Conservation (phyloP, 2,113 vertebrate species). For the Hyperopisus bebe region DNA sequence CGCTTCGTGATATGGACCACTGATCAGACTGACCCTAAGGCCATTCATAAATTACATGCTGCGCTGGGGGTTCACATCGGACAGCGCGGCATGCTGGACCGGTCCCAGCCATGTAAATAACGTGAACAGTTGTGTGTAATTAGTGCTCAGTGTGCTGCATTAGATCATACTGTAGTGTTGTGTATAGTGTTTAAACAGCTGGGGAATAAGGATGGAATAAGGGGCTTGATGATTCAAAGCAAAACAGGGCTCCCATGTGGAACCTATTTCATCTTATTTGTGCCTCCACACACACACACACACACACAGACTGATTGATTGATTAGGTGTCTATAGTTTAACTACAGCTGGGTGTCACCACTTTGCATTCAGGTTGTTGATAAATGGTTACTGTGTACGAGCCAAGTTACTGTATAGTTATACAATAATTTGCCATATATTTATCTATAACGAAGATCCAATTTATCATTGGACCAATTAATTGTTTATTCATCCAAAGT, state of each 20-base stretch:
- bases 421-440: not conserved
- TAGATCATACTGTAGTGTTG: not conserved
- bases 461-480: too few species aligned
- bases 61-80: not conserved
- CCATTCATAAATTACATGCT: too few species aligned
- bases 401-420: not conserved
- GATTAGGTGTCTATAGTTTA: not conserved
- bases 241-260: too few species aligned
- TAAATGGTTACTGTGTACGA: not conserved
- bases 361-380: not conserved
- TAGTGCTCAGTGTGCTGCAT: not conserved
- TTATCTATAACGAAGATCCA: not conserved
- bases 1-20: not conserved
- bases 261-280: not conserved
- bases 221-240: too few species aligned
- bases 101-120: not conserved
- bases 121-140: not conserved
- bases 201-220: too few species aligned
- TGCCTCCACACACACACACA: not conserved
- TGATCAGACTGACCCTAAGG: not conserved
- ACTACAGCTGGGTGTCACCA: not conserved
- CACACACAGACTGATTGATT: not conserved
- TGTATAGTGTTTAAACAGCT: not conserved
- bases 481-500: not conserved
- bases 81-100: not conserved